Base-by-base conservation (phyloP, 1,140 invertebrate species). In the Drosophila serrata region DNA sequence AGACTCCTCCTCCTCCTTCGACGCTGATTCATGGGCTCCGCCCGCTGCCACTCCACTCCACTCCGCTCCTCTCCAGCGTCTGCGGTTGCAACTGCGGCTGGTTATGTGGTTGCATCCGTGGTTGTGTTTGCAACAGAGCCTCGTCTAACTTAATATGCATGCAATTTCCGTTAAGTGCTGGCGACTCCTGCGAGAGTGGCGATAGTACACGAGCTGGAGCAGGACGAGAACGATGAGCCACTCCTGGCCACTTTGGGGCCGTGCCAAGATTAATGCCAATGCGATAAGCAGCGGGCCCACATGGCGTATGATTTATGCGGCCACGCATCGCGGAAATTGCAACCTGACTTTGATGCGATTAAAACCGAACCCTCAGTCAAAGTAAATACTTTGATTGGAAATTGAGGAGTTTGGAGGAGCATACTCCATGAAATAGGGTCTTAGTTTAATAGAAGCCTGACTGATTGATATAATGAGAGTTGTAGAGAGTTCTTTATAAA, bases 231-330 rank as follows among this genome's bases (percentile, higher is more conserved):
- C 33, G 29, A 15, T 40, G 56, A 59, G 46, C 46, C 46, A 1
- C 15, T 55, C 29, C 31, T 53, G 33, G 64, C 53, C 79, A 79
- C 79, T 80, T 86, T 73, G 59, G 64, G 33, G 70, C 61, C 45
- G 62, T 63, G 70, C 73, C 63, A 91, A 91, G 87, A 91, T 91
- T 91, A 91, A 91, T 91, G 87, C 80, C 70, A 91, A 84, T 91
- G 77, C 82, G 87, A 91, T 91, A 91, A 87, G 69, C 72, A 57
- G 45, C 53, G 35, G 9, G 60, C 81, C 81, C 62, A 86, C 81
- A 62, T 62, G 84, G 84, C 82, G 84, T 88, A 87, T 87, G 82
- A 87, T 87, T 87, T 88, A 87, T 87, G 82, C 68, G 79, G 65
- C 82, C 82, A 82, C 79, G 80, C 61, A 60, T 68, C 74, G 65